These are phyloP conservation scores for Nannobrachium achirus DNA, from an alignment of 2,113 vertebrate genomes.

Conservation along the genomic window DNA sequence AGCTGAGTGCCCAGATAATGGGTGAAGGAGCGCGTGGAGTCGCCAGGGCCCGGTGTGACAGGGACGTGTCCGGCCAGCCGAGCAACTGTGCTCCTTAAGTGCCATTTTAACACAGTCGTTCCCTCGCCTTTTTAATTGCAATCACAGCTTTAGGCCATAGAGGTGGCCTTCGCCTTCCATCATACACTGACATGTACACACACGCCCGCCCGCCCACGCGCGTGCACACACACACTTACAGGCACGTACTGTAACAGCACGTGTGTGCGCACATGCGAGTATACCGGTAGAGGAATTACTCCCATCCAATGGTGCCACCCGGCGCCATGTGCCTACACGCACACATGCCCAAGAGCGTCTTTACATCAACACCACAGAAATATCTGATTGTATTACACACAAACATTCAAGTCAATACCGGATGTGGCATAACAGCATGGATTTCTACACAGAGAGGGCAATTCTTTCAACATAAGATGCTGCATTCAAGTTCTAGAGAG, in stretches of 20 bases:
- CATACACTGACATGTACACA: slow-evolving; percentile 27
- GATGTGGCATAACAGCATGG: too few species aligned
- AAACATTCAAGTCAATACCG: too few species aligned
- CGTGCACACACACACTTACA: slow-evolving; percentile 17
- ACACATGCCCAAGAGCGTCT: too few species aligned
- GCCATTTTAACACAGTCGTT: slow-evolving; percentile 73
- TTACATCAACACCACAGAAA: too few species aligned
- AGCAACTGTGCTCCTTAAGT: slow-evolving; percentile 70
- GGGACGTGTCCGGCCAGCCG: slow-evolving; percentile 65
- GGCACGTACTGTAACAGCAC: not conserved
- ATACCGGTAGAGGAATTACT: slow-evolving; percentile 12
- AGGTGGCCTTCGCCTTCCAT: slow-evolving; percentile 35
- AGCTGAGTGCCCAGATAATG: slow-evolving; percentile 76
- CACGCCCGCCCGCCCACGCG: not conserved
- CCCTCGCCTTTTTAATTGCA: slow-evolving; percentile 75
- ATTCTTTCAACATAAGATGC: too few species aligned
- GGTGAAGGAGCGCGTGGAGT: slow-evolving; percentile 73
- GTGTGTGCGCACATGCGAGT: not conserved
- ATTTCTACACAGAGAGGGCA: too few species aligned
- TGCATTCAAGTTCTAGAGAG: too few species aligned
- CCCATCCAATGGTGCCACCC: too few species aligned
- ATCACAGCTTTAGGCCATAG: slow-evolving; percentile 66
- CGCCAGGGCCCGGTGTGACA: slow-evolving; percentile 68
- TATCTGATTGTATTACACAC: too few species aligned
- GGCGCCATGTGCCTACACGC: too few species aligned